phyloP scores from a whole-genome alignment of 1,140 invertebrate species.

The Procambarus clarkii region DNA sequence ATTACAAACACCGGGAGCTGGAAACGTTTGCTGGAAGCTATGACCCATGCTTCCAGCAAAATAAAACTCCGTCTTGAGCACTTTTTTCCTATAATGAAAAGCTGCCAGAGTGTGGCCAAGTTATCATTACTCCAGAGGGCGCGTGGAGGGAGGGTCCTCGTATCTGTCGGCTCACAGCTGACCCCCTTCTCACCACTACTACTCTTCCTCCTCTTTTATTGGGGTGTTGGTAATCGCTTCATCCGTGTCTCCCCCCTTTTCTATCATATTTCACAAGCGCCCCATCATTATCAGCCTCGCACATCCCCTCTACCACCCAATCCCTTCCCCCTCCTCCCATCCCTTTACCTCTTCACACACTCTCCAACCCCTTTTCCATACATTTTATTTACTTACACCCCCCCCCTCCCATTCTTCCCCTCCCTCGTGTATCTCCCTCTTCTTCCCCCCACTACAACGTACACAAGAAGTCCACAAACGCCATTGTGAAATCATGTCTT shows the following conservation, averaged over 20 bases:
- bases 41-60: too few species aligned
- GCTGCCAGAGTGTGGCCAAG: too few species aligned
- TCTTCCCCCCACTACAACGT: not conserved
- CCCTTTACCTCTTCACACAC: not conserved
- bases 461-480: not conserved
- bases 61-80: too few species aligned
- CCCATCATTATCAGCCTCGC: constrained; percentile 11
- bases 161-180: too few species aligned
- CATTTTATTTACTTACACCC: not conserved
- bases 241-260: constrained; percentile 25
- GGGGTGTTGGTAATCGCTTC: constrained; percentile 38
- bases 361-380: not conserved
- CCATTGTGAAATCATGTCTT: too few species aligned
- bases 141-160: too few species aligned
- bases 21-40: too few species aligned
- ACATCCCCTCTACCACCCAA: not conserved
- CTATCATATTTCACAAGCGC: constrained; percentile 26
- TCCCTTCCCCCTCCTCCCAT: not conserved
- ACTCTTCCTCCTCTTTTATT: constrained; percentile 26
- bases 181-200: not conserved
- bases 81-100: too few species aligned
- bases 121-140: too few species aligned
- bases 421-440: not conserved
- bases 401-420: not conserved
- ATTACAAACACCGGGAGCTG: too few species aligned